Percentiles rank a stretch among this genome's conserved stretches.
These are phyloP conservation scores for Peromyscus melanophrys DNA, from an alignment of 2,797 vertebrate genomes.

Conservation along the genomic window DNA sequence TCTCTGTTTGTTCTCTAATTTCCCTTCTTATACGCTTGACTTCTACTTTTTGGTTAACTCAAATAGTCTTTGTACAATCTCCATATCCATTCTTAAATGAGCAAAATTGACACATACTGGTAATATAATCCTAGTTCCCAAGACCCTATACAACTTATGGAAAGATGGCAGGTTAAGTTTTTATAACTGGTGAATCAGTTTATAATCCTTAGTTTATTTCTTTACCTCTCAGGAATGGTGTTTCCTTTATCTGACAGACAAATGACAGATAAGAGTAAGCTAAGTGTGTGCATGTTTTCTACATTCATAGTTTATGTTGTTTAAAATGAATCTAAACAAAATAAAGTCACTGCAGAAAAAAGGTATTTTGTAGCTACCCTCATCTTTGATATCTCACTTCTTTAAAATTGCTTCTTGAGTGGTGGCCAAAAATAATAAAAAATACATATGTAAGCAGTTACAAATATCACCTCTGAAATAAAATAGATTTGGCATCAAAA, in stretches of 20 bases:
- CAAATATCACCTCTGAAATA: conserved; percentile 26
- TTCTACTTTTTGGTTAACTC: conserved; percentile 47
- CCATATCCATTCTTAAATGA: conserved; percentile 28
- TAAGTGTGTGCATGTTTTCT: not conserved
- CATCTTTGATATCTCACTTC: conserved; percentile 38
- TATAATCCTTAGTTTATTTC: conserved; percentile 46
- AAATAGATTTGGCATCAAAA: conserved; percentile 30
- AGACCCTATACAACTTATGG: conserved; percentile 29
- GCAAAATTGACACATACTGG: conserved; percentile 55
- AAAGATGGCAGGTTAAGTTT: conserved; percentile 63
- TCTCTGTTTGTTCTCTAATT: conserved; percentile 30
- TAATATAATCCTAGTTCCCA: conserved; percentile 47
- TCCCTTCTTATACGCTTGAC: conserved; percentile 38
- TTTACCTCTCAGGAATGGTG: conserved; percentile 45
- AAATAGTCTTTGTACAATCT: conserved; percentile 21
- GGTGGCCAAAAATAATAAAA: not conserved
- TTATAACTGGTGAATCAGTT: conserved; percentile 54
- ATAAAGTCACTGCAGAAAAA: conserved; percentile 39
- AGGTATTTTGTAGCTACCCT: conserved; percentile 19
- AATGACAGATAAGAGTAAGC: conserved; percentile 47
- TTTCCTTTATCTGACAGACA: not conserved
- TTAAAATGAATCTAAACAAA: conserved; percentile 52
- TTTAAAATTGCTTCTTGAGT: conserved; percentile 55
- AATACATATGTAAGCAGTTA: not conserved
- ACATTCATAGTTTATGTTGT: not conserved